Percentiles rank a stretch among this genome's conserved stretches.
phyloP scores from a whole-genome alignment of 2,888 invertebrate species.

The Lithophane socia region DNA sequence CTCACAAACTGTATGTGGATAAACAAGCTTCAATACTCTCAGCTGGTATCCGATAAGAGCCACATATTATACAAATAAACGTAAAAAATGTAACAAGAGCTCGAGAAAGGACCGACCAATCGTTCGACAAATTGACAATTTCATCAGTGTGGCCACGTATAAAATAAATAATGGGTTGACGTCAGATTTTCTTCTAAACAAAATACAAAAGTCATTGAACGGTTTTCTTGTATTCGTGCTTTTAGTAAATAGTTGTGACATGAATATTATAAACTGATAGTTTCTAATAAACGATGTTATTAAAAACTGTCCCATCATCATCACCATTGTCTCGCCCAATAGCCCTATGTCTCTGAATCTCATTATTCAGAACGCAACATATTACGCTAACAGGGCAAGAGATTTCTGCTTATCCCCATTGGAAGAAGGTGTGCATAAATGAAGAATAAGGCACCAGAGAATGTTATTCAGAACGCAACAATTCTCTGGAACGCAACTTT shows the following conservation, averaged over 20 bases:
- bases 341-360: neutral
- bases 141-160: constrained; percentile 54
- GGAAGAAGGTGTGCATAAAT: neutral
- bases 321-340: no score
- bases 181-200: constrained; percentile 32
- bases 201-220: constrained; percentile 42
- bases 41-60: constrained; percentile 78
- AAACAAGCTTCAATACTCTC: constrained; percentile 75
- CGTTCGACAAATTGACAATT: constrained; percentile 74
- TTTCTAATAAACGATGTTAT: neutral
- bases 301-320: no score
- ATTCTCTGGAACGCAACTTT: constrained; percentile 11
- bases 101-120: constrained; percentile 81
- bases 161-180: constrained; percentile 44
- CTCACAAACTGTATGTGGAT: constrained; percentile 78
- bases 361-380: neutral
- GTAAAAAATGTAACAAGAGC: constrained; percentile 79
- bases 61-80: constrained; percentile 85
- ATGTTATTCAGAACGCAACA: neutral
- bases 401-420: neutral
- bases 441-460: neutral
- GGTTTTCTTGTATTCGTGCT: neutral
- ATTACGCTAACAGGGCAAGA: neutral
- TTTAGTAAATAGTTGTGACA: neutral
- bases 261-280: no score